Evolutionary conservation across 2,888 invertebrate genomes (phyloP), one percentile per base, ranked within the genome.

Genomic region (Noctua fimbriata): DNA sequence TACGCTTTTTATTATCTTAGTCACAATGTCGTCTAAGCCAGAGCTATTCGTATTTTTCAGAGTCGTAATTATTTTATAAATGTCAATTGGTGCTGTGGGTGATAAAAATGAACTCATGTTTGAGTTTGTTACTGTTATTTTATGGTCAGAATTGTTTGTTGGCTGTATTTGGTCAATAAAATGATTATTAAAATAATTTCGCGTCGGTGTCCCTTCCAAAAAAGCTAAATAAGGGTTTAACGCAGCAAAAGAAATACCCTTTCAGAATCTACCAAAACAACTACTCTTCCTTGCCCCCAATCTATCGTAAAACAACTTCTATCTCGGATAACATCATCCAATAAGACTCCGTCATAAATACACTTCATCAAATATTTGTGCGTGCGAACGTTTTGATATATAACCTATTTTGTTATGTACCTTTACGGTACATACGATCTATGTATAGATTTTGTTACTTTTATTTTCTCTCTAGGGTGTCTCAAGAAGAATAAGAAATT

Each of bases 291-390:
- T 18, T 7, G 6, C 6, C 28, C 28, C 44, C 67, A 52, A 82
- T 66, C 21, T 21, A 60, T 60, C 32, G 18, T 75, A 41, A 65
- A 73, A 60, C 21, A 36, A 58, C 21, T 36, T 73, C 41, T 12
- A 41, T 63, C 63, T 16, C 44, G 2, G 21, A 72, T 66, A 78
- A 74, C 58, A 21, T 60, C 18, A 65, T 74, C 77, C 74, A 77
- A 79, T 79, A 78, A 67, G 49, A 55, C 32, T 12, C 47, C 41
- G 47, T 73, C 79, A 69, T 88, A 83, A 81, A 83, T 75, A 86
- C 44, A 74, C 81, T 41, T 75, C 84, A 86, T 86, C 84, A 88
- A 87, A 87, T 86, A 88, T 87, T 83, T 69, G 79, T 69, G 58
- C 58, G 71, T 63, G 83, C 75, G 60, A 82, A 81, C 32, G 44